Evolutionary conservation across 1,140 invertebrate genomes (phyloP).

Genomic region (Euwallacea similis): DNA sequence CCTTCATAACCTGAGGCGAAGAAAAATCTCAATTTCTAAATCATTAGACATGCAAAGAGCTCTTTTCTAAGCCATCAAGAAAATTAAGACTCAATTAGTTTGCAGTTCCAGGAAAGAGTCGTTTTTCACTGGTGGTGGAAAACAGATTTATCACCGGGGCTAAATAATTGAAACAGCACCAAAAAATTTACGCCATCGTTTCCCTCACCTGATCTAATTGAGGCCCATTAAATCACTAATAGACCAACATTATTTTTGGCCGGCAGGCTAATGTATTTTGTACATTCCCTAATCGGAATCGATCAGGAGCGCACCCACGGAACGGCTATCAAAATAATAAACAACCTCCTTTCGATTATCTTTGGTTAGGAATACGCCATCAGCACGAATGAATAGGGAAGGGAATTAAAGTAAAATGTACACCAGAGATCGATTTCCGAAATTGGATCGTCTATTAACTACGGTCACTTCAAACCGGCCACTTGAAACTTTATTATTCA

Average conservation of each 20-base stretch:
- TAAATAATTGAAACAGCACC: constrained; percentile 23
- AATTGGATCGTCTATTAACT: constrained; percentile 15
- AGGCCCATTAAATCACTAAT: constrained; percentile 28
- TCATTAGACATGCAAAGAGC: no score
- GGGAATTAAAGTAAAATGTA: constrained; percentile 23
- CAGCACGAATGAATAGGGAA: constrained; percentile 17
- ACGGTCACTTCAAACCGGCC: not conserved
- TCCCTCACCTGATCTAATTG: constrained; percentile 7
- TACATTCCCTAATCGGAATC: constrained; percentile 31
- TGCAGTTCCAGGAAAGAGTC: constrained; percentile 3
- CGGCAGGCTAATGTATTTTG: constrained; percentile 25
- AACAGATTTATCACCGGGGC: constrained; percentile 28
- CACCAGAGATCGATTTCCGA: constrained; percentile 16
- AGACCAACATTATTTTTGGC: constrained; percentile 29
- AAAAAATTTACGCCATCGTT: constrained; percentile 10
- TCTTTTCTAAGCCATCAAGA: not conserved
- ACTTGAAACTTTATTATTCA: no score
- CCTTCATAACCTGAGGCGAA: no score
- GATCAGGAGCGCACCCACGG: constrained; percentile 25
- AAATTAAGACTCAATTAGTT: constrained; percentile 24
- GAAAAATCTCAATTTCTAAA: no score
- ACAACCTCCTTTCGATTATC: constrained; percentile 27
- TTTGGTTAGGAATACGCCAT: constrained; percentile 15
- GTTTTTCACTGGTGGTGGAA: constrained; percentile 20
- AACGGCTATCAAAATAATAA: constrained; percentile 34